Evolutionary conservation across 2,888 invertebrate genomes (phyloP).

Genomic region (Oxystoma pomonae): DNA sequence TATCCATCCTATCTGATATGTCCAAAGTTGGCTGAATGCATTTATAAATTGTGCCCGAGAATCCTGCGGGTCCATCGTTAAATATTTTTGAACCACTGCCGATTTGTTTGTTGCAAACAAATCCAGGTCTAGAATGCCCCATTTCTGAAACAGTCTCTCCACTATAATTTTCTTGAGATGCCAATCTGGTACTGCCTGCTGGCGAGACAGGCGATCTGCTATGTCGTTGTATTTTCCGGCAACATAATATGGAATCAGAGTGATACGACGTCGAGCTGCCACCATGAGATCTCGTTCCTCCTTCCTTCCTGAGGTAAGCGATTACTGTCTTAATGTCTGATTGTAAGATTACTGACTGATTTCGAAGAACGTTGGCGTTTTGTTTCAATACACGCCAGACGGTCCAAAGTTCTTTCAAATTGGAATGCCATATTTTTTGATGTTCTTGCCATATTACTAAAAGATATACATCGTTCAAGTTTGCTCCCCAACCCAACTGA

Average conservation of each 20-base stretch:
- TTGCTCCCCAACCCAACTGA: background rate
- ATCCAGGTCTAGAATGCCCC: conserved; percentile 17
- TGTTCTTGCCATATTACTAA: background rate
- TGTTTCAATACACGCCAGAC: background rate
- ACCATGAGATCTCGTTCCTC: conserved; percentile 12
- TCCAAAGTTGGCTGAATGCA: conserved; percentile 15
- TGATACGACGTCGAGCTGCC: background rate
- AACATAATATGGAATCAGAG: conserved; percentile 4
- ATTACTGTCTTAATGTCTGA: conserved; percentile 17
- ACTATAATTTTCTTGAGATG: conserved; percentile 10
- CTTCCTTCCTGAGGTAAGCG: conserved; percentile 15
- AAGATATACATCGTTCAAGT: background rate
- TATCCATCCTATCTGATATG: conserved; percentile 21
- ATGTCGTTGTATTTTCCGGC: conserved; percentile 20
- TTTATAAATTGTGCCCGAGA: conserved; percentile 11
- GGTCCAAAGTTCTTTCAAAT: background rate
- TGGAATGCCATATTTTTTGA: background rate
- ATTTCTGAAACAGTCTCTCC: conserved; percentile 13
- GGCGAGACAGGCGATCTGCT: conserved; percentile 18
- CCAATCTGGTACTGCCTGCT: conserved; percentile 15
- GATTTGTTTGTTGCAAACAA: conserved; percentile 17
- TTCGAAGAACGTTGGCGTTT: background rate
- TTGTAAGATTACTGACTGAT: conserved; percentile 2
- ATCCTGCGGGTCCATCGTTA: conserved; percentile 12
- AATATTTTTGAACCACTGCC: conserved; percentile 14